Base-by-base conservation (phyloP, 2,888 invertebrate genomes). In the Heliothis peltigera region DNA sequence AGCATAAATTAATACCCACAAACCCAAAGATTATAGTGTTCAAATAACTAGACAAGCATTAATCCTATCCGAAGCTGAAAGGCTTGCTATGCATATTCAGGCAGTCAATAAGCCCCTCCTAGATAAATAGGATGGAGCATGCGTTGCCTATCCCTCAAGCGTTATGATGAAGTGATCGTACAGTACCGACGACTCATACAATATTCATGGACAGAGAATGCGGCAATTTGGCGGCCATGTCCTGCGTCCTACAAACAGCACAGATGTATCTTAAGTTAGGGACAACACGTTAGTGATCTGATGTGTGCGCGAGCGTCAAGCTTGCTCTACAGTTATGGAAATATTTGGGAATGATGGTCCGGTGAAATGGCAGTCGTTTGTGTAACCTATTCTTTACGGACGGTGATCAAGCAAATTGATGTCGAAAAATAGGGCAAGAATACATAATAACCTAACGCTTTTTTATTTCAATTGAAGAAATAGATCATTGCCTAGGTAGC, bases 101-200 rank as follows among this genome's bases (percentile, higher is more conserved):
- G 58, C 62, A 78, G 78, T 74, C 82, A 75, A 80, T 81, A 84
- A 83, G 80, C 78, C 83, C 74, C 81, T 85, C 87, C 87, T 86
- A 85, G 84, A 86, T 87, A 91, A 90, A 91, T 89, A 89, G 78
- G 81, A 83, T 73, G 62, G 77, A 72, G 70, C 80, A 84, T 82
- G 82, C 83, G 78, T 83, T 83, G 84, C 78, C 83, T 81, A 84
- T 84, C 82, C 77, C 74, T 69, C 75, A 77, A 80, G 79, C 80
- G 85, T 82, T 89, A 87, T 87, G 90, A 92, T 92, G 89, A 89
- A 91, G 91, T 87, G 89, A 92, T 92, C 88, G 83, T 85, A 83
- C 51, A 61, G 82, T 80, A 79, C 80, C 81, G 81, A 81, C 81
- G 78, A 79, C 90, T 91, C 90, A 92, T 92, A 89, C 84, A 89